Percentiles rank a stretch among this genome's conserved stretches.
These are phyloP conservation scores for Phoebastria nigripes DNA, from an alignment of 2,797 vertebrate genomes.

Conservation along the genomic window DNA sequence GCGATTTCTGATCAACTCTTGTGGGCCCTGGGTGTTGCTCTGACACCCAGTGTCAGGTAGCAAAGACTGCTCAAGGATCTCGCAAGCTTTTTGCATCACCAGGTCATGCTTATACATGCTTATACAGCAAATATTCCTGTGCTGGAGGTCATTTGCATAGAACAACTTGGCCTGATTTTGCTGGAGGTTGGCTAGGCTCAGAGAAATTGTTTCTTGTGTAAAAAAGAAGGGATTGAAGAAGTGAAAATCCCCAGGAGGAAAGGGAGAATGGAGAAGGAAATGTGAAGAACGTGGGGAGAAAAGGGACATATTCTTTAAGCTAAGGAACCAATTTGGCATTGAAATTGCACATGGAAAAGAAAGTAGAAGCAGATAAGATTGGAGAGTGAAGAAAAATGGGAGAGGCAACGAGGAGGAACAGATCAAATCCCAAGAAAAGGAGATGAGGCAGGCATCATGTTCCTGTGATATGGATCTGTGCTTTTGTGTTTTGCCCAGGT, in stretches of 20 bases:
- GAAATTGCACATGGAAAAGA: background rate
- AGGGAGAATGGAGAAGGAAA: background rate
- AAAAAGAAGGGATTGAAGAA: background rate
- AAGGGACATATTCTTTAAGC: background rate
- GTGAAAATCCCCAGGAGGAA: background rate
- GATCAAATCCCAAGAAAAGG: background rate
- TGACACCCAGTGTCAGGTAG: background rate
- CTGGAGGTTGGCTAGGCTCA: background rate
- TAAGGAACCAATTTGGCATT: background rate
- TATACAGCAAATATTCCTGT: background rate
- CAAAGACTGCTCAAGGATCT: background rate
- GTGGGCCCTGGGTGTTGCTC: background rate
- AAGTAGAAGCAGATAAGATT: background rate
- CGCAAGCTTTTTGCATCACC: background rate
- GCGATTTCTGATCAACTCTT: background rate
- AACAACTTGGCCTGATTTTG: background rate
- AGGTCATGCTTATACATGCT: background rate
- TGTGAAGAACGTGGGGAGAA: background rate
- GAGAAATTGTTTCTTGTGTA: background rate
- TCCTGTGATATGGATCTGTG: background rate
- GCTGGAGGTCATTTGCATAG: background rate
- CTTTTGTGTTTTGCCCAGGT: background rate
- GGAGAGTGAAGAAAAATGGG: background rate
- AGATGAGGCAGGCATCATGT: background rate
- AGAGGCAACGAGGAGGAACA: background rate